These are phyloP conservation scores for Erpobdella octoculata DNA, from an alignment of 2,888 invertebrate species.

Conservation along the genomic window DNA sequence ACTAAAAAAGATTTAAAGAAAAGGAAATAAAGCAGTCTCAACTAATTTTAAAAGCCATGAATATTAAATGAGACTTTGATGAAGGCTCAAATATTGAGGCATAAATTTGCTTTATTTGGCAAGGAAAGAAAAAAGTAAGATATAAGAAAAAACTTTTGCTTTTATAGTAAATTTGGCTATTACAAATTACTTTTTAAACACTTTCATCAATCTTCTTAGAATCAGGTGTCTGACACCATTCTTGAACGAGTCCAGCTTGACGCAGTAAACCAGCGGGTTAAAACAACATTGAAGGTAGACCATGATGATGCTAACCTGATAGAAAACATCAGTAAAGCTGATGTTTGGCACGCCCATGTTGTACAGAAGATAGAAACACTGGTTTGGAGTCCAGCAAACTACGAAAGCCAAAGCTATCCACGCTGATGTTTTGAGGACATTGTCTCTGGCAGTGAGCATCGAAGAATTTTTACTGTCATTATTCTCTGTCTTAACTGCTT, in stretches of 20 bases:
- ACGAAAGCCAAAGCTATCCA: slow-evolving; percentile 1
- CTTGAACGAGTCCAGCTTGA: neutral
- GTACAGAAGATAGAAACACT: neutral
- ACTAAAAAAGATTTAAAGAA: no score
- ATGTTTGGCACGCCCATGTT: neutral
- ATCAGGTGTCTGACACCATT: neutral
- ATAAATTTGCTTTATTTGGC: no score
- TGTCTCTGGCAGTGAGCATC: neutral
- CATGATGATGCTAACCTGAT: neutral
- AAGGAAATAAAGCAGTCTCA: no score
- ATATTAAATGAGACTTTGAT: no score
- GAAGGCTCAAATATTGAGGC: no score
- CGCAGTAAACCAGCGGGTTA: neutral
- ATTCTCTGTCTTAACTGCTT: no score
- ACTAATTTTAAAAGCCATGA: no score
- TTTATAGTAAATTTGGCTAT: no score
- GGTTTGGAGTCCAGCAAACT: neutral
- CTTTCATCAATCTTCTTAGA: neutral
- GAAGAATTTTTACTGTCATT: neutral
- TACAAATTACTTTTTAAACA: no score
- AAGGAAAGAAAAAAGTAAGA: no score
- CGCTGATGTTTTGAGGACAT: neutral
- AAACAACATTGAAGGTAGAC: neutral
- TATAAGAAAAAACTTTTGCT: no score
- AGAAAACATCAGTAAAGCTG: neutral